phyloP scores from a whole-genome alignment of 2,113 vertebrate genomes.

The Erythrocebus patas region DNA sequence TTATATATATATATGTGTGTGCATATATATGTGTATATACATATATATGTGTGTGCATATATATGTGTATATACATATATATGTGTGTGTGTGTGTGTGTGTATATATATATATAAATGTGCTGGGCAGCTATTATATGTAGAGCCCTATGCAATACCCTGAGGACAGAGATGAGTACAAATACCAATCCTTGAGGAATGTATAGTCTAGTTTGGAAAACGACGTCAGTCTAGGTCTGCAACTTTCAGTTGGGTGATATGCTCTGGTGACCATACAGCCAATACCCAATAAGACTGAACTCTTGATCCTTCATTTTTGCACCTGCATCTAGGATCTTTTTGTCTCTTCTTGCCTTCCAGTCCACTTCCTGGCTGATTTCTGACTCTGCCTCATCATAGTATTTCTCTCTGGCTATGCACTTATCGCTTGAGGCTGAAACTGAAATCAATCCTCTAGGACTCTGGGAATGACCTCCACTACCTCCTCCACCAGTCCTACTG shows the following conservation, averaged over 20 bases:
- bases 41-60: no score
- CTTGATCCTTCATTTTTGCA: not conserved
- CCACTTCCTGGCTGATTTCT: not conserved
- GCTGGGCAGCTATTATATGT: not conserved
- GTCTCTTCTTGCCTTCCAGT: not conserved
- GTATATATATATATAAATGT: not conserved
- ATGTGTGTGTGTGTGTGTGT: no score
- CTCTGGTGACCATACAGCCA: not conserved
- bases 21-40: not conserved
- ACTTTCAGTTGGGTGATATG: not conserved
- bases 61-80: no score
- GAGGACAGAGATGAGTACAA: not conserved
- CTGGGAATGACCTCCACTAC: not conserved
- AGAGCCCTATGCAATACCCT: not conserved
- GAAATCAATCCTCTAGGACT: not conserved
- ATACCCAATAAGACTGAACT: not conserved
- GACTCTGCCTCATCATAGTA: not conserved
- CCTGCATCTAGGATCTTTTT: not conserved
- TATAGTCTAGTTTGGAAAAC: not conserved
- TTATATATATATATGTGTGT: not conserved
- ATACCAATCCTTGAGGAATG: not conserved
- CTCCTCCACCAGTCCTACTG: not conserved
- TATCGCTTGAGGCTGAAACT: not conserved
- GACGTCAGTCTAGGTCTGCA: not conserved
- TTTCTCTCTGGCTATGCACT: not conserved